A percentile compares a stretch with the other conserved stretches of the same genome.
Evolutionary conservation across 2,797 vertebrate species (phyloP).

Genomic region (Cyprinodon diabolis): DNA sequence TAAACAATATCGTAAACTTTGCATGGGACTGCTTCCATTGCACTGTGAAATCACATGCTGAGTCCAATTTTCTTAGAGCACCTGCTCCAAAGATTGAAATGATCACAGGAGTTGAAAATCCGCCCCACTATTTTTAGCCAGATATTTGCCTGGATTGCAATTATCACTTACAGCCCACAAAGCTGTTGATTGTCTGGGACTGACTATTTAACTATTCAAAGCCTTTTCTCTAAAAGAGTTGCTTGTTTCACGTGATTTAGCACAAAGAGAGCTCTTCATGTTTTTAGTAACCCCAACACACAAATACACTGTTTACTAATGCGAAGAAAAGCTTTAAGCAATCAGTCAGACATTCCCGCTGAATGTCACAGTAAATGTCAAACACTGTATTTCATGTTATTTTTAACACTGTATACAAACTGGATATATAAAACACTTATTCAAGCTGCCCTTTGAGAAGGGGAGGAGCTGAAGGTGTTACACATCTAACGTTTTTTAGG

Average conservation of each 20-base stretch:
- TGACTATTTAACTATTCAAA: slow-evolving; percentile 68
- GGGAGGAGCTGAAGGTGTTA: slow-evolving; percentile 1
- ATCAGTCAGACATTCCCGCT: slow-evolving; percentile 8
- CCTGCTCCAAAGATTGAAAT: slow-evolving; percentile 19
- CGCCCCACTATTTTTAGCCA: slow-evolving; percentile 53
- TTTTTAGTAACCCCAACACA: slow-evolving; percentile 1
- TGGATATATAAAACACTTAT: slow-evolving; percentile 25
- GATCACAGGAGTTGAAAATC: not conserved
- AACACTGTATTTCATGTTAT: slow-evolving; percentile 1
- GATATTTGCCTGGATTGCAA: slow-evolving; percentile 57
- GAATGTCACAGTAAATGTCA: slow-evolving; percentile 55
- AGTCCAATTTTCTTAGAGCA: slow-evolving; percentile 3
- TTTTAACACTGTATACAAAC: slow-evolving; percentile 31
- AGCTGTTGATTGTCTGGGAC: slow-evolving; percentile 76
- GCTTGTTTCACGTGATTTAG: slow-evolving; percentile 74
- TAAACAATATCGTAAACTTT: slow-evolving; percentile 10
- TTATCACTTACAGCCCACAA: slow-evolving; percentile 64
- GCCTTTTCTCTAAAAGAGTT: slow-evolving; percentile 62
- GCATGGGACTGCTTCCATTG: not conserved
- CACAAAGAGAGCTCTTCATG: slow-evolving; percentile 25
- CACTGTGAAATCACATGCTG: slow-evolving; percentile 3
- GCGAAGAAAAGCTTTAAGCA: slow-evolving; percentile 15
- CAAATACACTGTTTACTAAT: slow-evolving; percentile 3
- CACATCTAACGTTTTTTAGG: not conserved
- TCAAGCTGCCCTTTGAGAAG: slow-evolving; percentile 16